Evolutionary conservation across 2,888 invertebrate genomes (phyloP).

Genomic region (Caenorhabditis sp.): DNA sequence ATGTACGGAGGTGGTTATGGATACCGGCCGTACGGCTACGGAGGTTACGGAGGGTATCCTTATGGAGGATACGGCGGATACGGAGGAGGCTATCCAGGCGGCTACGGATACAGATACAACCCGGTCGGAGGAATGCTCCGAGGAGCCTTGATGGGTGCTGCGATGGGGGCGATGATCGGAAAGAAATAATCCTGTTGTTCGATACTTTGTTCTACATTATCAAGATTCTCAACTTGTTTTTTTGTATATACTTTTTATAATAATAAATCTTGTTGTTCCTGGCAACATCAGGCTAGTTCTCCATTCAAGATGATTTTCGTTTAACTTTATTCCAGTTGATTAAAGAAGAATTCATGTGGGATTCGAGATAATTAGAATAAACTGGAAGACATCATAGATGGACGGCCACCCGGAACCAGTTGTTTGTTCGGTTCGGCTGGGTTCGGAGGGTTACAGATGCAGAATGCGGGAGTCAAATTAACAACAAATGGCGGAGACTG

Average conservation of each 20-base stretch:
- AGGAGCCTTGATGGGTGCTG: slow-evolving; percentile 60
- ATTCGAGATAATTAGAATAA: not conserved
- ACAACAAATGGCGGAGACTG: slow-evolving; percentile 12
- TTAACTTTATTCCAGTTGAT: not conserved
- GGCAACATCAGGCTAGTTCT: too few relatives aligned
- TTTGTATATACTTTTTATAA: slow-evolving; percentile 29
- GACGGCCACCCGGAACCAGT: slow-evolving; percentile 31
- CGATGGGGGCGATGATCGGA: slow-evolving; percentile 64
- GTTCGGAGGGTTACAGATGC: slow-evolving; percentile 2
- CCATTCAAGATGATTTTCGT: not conserved
- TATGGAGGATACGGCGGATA: slow-evolving; percentile 49
- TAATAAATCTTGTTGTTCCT: not conserved
- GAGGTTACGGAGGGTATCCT: slow-evolving; percentile 41
- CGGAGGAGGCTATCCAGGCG: slow-evolving; percentile 45
- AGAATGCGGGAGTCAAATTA: slow-evolving; percentile 40
- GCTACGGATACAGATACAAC: slow-evolving; percentile 45
- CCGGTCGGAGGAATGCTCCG: slow-evolving; percentile 58
- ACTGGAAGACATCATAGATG: slow-evolving; percentile 8
- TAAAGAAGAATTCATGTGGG: not conserved
- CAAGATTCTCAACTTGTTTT: slow-evolving; percentile 12
- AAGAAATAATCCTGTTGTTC: slow-evolving; percentile 30
- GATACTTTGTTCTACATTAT: slow-evolving; percentile 1
- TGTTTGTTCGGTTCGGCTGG: slow-evolving; percentile 10
- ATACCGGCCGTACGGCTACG: slow-evolving; percentile 26
- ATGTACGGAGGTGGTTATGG: slow-evolving; percentile 15